Evolutionary conservation across 2,888 invertebrate genomes (phyloP).

Genomic region (Eucera pruinosa): DNA sequence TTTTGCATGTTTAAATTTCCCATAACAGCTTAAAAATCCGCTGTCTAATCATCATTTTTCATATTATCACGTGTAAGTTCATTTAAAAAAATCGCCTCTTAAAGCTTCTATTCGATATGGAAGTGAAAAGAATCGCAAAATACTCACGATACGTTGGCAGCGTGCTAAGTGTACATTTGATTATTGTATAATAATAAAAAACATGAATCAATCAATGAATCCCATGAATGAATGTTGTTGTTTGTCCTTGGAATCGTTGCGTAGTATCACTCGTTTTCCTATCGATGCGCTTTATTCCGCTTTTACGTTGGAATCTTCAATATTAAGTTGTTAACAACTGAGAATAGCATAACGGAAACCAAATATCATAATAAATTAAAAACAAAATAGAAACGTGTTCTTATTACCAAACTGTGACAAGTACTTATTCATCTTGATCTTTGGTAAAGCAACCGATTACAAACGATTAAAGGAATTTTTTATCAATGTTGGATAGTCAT

Average conservation of each 20-base stretch:
- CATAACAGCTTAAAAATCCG: too few species aligned
- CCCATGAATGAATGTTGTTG: constrained; percentile 6
- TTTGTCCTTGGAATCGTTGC: constrained; percentile 2
- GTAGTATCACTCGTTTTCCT: background rate
- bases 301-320: background rate
- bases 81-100: constrained; percentile 27
- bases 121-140: background rate
- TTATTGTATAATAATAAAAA: too few species aligned
- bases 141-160: constrained; percentile 27
- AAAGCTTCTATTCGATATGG: constrained; percentile 5
- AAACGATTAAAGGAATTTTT: too few species aligned
- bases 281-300: background rate
- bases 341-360: background rate
- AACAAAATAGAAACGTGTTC: too few species aligned
- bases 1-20: too few species aligned
- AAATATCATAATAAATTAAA: too few species aligned
- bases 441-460: too few species aligned
- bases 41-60: too few species aligned
- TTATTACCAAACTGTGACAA: too few species aligned
- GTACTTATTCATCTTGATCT: too few species aligned
- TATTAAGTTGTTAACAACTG: too few species aligned
- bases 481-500: too few species aligned
- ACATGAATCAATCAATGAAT: constrained; percentile 21
- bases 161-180: constrained; percentile 28
- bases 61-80: constrained; percentile 30